phyloP scores from a whole-genome alignment of 2,797 vertebrate genomes.

The Simalia tracyae region DNA sequence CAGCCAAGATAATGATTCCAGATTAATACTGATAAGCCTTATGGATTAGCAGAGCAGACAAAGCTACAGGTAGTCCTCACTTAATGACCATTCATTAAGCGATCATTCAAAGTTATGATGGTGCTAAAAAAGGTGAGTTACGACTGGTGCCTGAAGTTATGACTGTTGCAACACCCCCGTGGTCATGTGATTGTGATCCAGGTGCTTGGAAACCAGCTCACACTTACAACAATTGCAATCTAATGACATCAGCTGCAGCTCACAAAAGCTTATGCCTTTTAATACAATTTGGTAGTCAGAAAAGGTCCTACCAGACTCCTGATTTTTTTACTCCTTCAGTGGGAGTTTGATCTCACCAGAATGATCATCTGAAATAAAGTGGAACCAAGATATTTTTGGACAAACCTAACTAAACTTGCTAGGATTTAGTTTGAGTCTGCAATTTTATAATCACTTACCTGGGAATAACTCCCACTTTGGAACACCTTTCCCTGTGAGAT shows the following conservation, averaged over 20 bases:
- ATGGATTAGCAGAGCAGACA: background rate
- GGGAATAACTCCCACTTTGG: background rate
- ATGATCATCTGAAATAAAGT: background rate
- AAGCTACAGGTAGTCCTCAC: too few species aligned
- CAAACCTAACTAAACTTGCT: background rate
- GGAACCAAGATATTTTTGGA: background rate
- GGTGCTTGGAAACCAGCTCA: too few species aligned
- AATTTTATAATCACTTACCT: background rate
- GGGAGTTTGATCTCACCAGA: background rate
- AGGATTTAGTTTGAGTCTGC: background rate
- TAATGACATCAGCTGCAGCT: background rate
- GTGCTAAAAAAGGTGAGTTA: too few species aligned
- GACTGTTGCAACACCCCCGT: too few species aligned
- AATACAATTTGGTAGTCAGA: background rate
- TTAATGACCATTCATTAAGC: too few species aligned
- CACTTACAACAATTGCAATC: background rate
- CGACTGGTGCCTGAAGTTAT: too few species aligned
- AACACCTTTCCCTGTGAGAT: background rate
- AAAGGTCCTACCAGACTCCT: background rate
- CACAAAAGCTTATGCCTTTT: background rate
- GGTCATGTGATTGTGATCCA: too few species aligned
- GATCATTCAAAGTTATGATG: too few species aligned
- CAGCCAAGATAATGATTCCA: background rate
- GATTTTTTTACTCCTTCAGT: background rate
- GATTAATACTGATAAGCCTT: background rate